phyloP scores from a whole-genome alignment of 1,140 invertebrate genomes.

The Sipha flava region DNA sequence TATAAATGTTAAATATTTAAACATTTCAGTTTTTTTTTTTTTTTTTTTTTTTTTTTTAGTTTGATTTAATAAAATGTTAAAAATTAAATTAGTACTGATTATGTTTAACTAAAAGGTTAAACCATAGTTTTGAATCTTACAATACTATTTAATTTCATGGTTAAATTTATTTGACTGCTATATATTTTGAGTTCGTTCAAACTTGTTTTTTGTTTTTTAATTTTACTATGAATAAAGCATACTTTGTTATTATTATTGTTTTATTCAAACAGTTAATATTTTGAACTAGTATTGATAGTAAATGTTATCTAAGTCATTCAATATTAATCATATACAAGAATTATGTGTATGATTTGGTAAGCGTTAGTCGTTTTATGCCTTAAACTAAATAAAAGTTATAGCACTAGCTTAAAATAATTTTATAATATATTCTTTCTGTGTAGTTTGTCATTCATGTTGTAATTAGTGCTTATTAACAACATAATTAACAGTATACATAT shows the following conservation, averaged over 20 bases:
- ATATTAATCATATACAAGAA: neutral
- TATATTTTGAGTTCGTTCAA: neutral
- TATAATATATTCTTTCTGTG: neutral
- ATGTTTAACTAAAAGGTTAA: no score
- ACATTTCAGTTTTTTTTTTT: neutral
- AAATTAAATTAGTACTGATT: neutral
- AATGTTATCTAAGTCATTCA: neutral
- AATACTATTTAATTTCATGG: neutral
- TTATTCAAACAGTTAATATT: neutral
- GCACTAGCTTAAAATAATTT: neutral
- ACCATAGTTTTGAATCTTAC: neutral
- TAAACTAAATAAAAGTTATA: neutral
- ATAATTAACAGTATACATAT: constrained; percentile 27
- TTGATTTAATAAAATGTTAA: neutral
- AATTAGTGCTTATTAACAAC: constrained; percentile 19
- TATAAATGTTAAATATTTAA: neutral
- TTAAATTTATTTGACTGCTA: neutral
- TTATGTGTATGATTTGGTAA: constrained; percentile 4
- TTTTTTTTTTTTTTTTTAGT: neutral
- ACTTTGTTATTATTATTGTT: neutral
- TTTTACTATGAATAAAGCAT: neutral
- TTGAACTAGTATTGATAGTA: neutral
- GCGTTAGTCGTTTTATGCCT: constrained; percentile 1
- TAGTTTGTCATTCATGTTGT: neutral
- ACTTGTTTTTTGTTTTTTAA: neutral